Evolutionary conservation across 2,113 vertebrate species (phyloP), one percentile per base, ranked within the genome.

Genomic region (Martes martes): DNA sequence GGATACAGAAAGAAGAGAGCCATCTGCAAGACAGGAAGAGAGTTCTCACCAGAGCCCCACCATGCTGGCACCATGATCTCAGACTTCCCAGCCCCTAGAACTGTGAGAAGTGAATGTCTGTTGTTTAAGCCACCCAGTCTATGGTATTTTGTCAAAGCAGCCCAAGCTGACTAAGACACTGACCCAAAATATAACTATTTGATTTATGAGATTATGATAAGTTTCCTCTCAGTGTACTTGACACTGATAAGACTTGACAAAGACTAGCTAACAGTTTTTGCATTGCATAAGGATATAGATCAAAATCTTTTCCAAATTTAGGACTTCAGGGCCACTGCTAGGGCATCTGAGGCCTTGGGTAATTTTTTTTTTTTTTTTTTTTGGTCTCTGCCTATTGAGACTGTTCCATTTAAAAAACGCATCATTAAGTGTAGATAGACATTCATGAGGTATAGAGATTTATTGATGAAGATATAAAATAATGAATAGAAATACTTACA

Each of bases 221-320:
- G 23, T 7, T 84, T 65, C n/a, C 81, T 93, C 19, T 18, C 26
- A 81, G 26, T 42, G 1, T 14, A 71, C 52, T 63, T 95, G 42
- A 67, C 24, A 80, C n/a, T 94, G 89, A 71, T 71, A n/a, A 95
- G 28, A 45, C 42, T 36, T 2, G 47, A 95, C 57, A 80, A 85
- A 89, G 26, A 76, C n/a, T 79, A 26, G 81, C 39, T 80, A 36
- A 3, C 11, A 42, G n/a, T 26, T 50, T 94, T 88, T 69, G 26
- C 8, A 61, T 78, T 93, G n/a, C n/a, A 36, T 80, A 47, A 89
- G 4, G 28, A 95, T 9, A 45, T 19, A 42, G 73, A 45, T 91
- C 36, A 89, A 96, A 95, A 85, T 63, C 11, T 57, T 84, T 78
- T 47, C 59, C 42, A 92, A 95, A 81, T 76, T 89, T 69, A 50